Conservation (phyloP, 2,888 invertebrate genomes). For the Protonemura montana region DNA sequence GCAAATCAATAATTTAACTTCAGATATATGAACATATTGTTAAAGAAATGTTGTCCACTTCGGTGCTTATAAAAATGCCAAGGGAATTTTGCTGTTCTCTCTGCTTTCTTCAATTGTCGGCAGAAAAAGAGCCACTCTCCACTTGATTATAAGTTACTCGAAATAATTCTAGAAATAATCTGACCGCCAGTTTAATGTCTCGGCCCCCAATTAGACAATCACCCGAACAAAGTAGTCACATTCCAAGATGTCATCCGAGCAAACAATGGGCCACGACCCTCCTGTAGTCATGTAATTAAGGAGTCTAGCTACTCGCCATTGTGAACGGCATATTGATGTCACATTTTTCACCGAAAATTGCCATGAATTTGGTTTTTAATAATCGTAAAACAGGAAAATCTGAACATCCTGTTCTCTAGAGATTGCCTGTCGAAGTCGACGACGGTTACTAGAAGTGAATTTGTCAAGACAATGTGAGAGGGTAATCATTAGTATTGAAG, state of each 20-base stretch:
- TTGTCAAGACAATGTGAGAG: neutral
- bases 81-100: no score
- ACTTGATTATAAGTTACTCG: neutral
- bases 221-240: neutral
- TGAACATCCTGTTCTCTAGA: neutral
- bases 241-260: neutral
- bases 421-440: neutral
- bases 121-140: no score
- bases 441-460: neutral
- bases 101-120: no score
- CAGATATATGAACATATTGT: no score
- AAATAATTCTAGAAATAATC: neutral
- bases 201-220: neutral
- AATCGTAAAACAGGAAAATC: neutral
- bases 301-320: neutral
- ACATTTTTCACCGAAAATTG: conserved; percentile 2
- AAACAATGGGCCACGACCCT: neutral
- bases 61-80: no score
- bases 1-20: no score
- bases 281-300: neutral
- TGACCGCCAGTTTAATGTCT: neutral
- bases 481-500: neutral
- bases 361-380: neutral
- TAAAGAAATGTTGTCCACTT: no score
- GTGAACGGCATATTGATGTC: neutral